These are phyloP conservation scores for Dendrolimus kikuchii DNA, from an alignment of 1,140 invertebrate genomes.

Conservation along the genomic window DNA sequence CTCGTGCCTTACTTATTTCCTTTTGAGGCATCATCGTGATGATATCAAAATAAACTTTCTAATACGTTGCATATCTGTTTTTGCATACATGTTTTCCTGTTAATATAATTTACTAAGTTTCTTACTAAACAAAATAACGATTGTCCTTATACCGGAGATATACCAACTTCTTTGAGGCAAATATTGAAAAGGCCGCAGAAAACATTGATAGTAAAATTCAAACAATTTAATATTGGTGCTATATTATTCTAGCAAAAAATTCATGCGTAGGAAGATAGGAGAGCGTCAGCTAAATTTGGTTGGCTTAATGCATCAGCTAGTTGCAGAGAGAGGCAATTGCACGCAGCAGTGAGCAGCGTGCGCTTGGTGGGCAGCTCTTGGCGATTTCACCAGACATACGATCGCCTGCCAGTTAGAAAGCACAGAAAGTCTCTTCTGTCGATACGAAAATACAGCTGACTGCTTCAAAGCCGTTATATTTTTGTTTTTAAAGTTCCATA, in stretches of 20 bases:
- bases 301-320: no score
- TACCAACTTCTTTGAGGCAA: not conserved
- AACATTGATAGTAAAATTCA: no score
- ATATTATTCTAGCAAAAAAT: not conserved
- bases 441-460: constrained; percentile 17
- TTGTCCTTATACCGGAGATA: not conserved
- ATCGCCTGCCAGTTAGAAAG: constrained; percentile 43
- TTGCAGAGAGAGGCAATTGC: not conserved
- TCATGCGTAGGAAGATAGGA: not conserved
- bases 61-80: no score
- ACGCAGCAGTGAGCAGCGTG: not conserved
- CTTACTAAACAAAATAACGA: no score
- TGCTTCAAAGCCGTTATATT: not conserved
- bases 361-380: constrained; percentile 10
- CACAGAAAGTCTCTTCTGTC: constrained; percentile 42
- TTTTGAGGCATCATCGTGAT: no score
- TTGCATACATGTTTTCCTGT: no score
- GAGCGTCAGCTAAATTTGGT: no score
- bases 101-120: no score
- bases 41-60: no score
- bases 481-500: no score
- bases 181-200: not conserved
- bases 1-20: not conserved
- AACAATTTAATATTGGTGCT: no score
- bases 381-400: constrained; percentile 51